These are phyloP conservation scores for Oryzaephilus surinamensis DNA, from an alignment of 1,140 invertebrate species.

Conservation along the genomic window DNA sequence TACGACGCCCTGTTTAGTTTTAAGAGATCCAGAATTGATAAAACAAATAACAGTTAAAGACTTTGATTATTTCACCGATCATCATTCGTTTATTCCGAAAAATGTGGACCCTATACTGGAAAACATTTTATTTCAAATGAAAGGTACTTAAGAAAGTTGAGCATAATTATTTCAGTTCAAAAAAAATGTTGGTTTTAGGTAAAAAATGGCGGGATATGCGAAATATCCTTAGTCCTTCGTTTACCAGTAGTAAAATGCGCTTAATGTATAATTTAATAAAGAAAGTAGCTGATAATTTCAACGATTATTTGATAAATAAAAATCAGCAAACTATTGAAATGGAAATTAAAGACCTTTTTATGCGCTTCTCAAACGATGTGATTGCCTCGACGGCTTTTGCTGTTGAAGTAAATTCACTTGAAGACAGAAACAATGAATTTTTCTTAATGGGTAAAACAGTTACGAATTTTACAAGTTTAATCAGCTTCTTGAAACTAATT, in stretches of 20 bases:
- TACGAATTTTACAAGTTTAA: too few relatives aligned
- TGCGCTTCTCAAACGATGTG: conserved; percentile 4
- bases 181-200: conserved; percentile 9
- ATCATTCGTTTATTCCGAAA: conserved; percentile 35
- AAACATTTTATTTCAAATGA: conserved; percentile 41
- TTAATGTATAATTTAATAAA: conserved; percentile 30
- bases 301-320: conserved; percentile 24
- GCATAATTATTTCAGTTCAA: background rate
- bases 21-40: conserved; percentile 36
- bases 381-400: conserved; percentile 5
- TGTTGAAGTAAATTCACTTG: conserved; percentile 35
- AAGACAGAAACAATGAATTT: conserved; percentile 39
- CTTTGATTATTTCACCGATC: conserved; percentile 40
- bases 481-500: too few relatives aligned
- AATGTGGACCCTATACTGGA: conserved; percentile 41
- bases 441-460: conserved; percentile 16
- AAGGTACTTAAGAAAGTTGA: conserved; percentile 24
- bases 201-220: conserved; percentile 35
- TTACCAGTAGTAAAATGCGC: conserved; percentile 35
- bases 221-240: conserved; percentile 32
- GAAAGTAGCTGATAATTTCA: conserved; percentile 24
- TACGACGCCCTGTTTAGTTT: conserved; percentile 24
- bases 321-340: conserved; percentile 7
- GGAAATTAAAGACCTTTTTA: conserved; percentile 14
- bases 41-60: conserved; percentile 38